Percentiles rank a stretch among this genome's conserved stretches.
Evolutionary conservation across 2,113 vertebrate species (phyloP).

Genomic region (Bucco capensis): DNA sequence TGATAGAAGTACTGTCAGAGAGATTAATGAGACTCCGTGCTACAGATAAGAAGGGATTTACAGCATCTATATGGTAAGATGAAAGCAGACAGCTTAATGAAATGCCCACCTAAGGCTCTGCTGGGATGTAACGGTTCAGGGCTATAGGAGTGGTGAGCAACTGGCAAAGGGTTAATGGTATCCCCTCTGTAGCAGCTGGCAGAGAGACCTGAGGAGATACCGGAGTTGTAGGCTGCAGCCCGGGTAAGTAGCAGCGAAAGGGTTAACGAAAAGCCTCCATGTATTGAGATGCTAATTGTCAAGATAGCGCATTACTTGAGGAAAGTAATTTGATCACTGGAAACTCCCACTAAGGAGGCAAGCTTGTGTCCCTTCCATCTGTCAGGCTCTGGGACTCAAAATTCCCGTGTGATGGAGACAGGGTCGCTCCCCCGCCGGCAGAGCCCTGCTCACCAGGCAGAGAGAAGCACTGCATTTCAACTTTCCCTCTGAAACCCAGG

Average conservation of each 20-base stretch:
- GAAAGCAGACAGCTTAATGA: neutral
- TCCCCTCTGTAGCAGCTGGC: neutral
- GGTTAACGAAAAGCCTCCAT: neutral
- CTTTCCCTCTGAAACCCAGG: constrained; percentile 59
- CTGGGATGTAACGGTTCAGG: neutral
- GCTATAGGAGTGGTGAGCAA: neutral
- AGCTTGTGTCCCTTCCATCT: constrained; percentile 35
- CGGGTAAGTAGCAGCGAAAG: neutral
- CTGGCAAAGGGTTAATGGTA: neutral
- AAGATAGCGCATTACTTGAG: neutral
- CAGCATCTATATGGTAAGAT: neutral
- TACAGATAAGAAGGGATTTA: neutral
- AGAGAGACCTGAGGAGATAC: neutral
- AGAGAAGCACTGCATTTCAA: constrained; percentile 34
- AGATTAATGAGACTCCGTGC: neutral
- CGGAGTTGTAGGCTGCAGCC: neutral
- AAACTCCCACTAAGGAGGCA: constrained; percentile 30
- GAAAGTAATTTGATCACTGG: constrained; percentile 24
- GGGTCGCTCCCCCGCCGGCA: constrained; percentile 5
- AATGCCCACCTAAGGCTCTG: neutral
- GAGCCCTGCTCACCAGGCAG: constrained; percentile 1
- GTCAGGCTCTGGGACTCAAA: neutral
- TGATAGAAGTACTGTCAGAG: neutral
- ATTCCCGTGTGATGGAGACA: constrained; percentile 20
- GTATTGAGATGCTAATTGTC: constrained; percentile 1